Evolutionary conservation across 2,888 invertebrate species (phyloP).

Genomic region (Rugalucina vietnamica): DNA sequence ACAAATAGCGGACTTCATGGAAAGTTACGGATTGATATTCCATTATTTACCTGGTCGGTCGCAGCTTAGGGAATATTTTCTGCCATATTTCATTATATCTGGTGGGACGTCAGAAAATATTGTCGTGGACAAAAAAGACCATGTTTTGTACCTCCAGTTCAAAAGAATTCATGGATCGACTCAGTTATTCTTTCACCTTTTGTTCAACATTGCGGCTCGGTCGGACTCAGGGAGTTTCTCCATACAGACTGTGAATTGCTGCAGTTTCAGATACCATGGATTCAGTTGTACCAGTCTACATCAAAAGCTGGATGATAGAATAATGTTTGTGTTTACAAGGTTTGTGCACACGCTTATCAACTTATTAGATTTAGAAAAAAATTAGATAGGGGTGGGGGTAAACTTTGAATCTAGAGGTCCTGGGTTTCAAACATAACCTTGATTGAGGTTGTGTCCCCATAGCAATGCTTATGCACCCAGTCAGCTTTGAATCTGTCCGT

Average conservation of each 20-base stretch:
- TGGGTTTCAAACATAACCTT: no score
- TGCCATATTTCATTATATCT: conserved; percentile 63
- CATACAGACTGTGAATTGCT: conserved; percentile 44
- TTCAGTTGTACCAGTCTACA: conserved; percentile 53
- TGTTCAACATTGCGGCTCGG: conserved; percentile 44
- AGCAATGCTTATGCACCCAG: no score
- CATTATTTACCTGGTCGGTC: conserved; percentile 26
- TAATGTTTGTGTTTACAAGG: conserved; percentile 64
- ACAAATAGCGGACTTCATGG: conserved; percentile 52
- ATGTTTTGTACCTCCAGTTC: conserved; percentile 62
- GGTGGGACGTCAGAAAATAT: conserved; percentile 39
- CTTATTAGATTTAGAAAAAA: no score
- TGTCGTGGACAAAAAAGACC: conserved; percentile 41
- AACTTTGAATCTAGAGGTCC: no score
- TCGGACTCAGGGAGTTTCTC: conserved; percentile 48
- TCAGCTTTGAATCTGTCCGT: no score
- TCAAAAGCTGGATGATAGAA: conserved; percentile 66
- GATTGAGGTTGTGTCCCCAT: no score
- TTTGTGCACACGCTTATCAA: no score
- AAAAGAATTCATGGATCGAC: conserved; percentile 57
- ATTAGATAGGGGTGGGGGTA: no score
- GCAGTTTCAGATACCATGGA: conserved; percentile 54
- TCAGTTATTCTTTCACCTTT: conserved; percentile 61
- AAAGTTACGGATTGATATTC: conserved; percentile 63
- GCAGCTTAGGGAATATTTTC: conserved; percentile 50